A percentile compares a stretch with the other conserved stretches of the same genome.
Evolutionary conservation across 2,797 vertebrate genomes (phyloP).

Genomic region (Peromyscus eremicus): DNA sequence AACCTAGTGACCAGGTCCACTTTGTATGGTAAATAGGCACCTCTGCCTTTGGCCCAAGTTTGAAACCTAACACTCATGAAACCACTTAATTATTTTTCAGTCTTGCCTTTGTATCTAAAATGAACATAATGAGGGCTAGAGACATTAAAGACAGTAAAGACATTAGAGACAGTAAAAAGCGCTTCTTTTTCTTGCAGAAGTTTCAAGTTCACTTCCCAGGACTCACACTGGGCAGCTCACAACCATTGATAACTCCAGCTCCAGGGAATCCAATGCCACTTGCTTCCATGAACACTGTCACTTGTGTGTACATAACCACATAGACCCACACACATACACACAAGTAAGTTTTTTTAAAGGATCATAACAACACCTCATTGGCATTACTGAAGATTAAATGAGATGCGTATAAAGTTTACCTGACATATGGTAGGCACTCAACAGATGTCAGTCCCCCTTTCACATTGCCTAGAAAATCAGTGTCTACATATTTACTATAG

Average conservation of each 20-base stretch:
- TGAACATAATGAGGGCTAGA: neutral
- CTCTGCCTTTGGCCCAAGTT: neutral
- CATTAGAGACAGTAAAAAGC: neutral
- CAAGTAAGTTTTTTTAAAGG: neutral
- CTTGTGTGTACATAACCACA: neutral
- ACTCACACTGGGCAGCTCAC: neutral
- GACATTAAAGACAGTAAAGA: too few relatives aligned
- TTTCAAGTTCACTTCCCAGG: neutral
- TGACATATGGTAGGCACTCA: neutral
- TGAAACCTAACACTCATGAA: neutral
- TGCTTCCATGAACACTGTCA: neutral
- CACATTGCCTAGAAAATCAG: slow-evolving; percentile 26
- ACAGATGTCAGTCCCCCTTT: neutral
- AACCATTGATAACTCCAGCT: neutral
- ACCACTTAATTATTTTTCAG: neutral
- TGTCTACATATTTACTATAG: neutral
- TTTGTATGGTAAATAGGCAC: neutral
- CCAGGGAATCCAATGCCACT: neutral
- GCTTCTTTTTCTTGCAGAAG: neutral
- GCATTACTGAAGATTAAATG: neutral
- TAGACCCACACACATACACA: neutral
- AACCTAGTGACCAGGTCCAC: neutral
- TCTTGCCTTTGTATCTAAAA: slow-evolving; percentile 35
- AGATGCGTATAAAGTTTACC: neutral
- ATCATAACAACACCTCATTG: neutral